Conservation (phyloP, 1,140 invertebrate genomes). For the Agraylea sexmaculata region DNA sequence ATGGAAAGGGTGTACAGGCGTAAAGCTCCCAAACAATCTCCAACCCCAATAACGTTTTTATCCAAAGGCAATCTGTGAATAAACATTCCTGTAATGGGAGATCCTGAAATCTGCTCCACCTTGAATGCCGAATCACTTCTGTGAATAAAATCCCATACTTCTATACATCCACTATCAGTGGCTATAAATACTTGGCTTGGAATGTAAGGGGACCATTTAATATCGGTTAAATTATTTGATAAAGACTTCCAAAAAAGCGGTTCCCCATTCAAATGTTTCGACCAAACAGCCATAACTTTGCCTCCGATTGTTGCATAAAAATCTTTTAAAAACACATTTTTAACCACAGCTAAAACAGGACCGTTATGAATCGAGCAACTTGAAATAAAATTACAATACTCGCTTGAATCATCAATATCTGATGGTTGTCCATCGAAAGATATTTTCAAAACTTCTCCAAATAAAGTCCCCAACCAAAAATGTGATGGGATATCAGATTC, state of each 20-base stretch:
- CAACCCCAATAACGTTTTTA: constrained; percentile 41
- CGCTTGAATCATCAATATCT: constrained; percentile 40
- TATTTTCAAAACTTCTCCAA: constrained; percentile 40
- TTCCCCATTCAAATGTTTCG: constrained; percentile 31
- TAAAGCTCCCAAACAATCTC: constrained; percentile 48
- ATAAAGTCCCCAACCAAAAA: constrained; percentile 31
- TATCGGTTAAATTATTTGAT: constrained; percentile 37
- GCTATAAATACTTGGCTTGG: constrained; percentile 40
- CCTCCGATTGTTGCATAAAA: constrained; percentile 47
- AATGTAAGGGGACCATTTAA: constrained; percentile 37
- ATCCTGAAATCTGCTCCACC: constrained; percentile 29
- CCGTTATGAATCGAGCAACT: constrained; percentile 52
- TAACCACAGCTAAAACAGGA: constrained; percentile 41
- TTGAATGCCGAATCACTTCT: constrained; percentile 38
- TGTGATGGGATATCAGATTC: constrained; percentile 30
- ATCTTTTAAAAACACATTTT: constrained; percentile 42
- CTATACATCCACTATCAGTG: constrained; percentile 40
- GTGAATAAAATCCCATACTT: constrained; percentile 46
- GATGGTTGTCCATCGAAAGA: constrained; percentile 51
- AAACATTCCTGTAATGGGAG: constrained; percentile 38
- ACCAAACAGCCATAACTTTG: constrained; percentile 46
- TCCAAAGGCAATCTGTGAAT: constrained; percentile 36
- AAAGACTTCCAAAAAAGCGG: constrained; percentile 44
- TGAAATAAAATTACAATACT: constrained; percentile 36
- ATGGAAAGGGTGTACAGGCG: constrained; percentile 43